These are phyloP conservation scores for Pseudomyrmex pallidus DNA, from an alignment of 1,140 invertebrate species.

Conservation along the genomic window DNA sequence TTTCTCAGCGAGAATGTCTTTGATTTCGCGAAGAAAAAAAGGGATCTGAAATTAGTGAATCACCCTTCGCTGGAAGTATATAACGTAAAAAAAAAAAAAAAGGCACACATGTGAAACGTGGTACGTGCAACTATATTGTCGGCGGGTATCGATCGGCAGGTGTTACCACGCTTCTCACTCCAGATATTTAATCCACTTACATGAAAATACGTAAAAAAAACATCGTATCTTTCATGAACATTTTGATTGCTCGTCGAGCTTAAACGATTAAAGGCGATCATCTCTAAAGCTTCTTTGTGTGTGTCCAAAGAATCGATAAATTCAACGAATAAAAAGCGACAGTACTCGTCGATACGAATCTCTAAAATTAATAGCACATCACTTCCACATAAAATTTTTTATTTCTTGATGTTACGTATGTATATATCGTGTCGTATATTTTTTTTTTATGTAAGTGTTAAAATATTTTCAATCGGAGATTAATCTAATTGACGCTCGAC, in stretches of 20 bases:
- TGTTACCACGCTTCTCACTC: constrained; percentile 75
- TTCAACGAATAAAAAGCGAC: no score
- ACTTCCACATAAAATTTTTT: no score
- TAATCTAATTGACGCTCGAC: neutral
- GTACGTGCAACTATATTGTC: constrained; percentile 15
- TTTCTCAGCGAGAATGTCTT: constrained; percentile 26
- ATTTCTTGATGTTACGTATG: no score
- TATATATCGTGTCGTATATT: no score
- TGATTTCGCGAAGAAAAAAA: constrained; percentile 39
- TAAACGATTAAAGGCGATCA: neutral
- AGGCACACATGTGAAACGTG: neutral
- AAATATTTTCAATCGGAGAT: neutral
- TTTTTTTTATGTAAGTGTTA: neutral
- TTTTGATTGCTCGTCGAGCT: neutral
- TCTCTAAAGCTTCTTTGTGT: neutral
- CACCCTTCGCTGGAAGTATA: constrained; percentile 53
- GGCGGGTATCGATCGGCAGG: constrained; percentile 78
- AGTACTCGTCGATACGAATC: no score
- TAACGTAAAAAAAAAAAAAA: constrained; percentile 17
- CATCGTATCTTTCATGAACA: neutral
- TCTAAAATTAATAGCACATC: no score
- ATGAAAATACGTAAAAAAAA: neutral
- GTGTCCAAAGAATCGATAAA: no score
- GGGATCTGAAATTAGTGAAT: constrained; percentile 49
- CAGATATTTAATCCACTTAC: constrained; percentile 74